Percentiles rank a stretch among this genome's conserved stretches.
These are phyloP conservation scores for Drosophila hamatofila DNA, from an alignment of 2,888 invertebrate species.

Conservation along the genomic window DNA sequence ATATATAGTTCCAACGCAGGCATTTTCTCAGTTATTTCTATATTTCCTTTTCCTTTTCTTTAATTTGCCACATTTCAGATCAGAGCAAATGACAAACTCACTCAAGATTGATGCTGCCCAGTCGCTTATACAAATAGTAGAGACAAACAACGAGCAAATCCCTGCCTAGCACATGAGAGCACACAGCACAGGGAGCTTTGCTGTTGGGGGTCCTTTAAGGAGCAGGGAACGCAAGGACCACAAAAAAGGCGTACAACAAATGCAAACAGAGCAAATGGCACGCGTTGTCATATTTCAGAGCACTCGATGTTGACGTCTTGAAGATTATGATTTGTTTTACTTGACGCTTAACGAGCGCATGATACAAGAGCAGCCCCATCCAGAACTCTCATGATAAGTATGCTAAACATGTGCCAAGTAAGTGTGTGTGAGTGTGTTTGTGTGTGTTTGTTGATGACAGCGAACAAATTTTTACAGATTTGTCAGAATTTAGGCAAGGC, in stretches of 20 bases:
- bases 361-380: slow-evolving; percentile 55
- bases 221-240: slow-evolving; percentile 27
- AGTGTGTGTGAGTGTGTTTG: slow-evolving; percentile 27
- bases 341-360: slow-evolving; percentile 78
- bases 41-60: not conserved
- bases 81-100: slow-evolving; percentile 26
- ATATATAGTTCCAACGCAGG: not conserved
- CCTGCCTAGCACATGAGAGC: slow-evolving; percentile 26
- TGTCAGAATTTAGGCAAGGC: slow-evolving; percentile 72
- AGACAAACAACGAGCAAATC: slow-evolving; percentile 45
- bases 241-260: slow-evolving; percentile 56
- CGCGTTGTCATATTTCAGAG: slow-evolving; percentile 67
- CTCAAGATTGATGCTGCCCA: slow-evolving; percentile 45
- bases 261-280: slow-evolving; percentile 76
- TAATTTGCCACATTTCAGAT: slow-evolving; percentile 18
- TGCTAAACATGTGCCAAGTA: slow-evolving; percentile 69
- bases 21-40: slow-evolving; percentile 4
- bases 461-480: slow-evolving; percentile 82
- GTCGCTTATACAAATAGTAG: slow-evolving; percentile 39
- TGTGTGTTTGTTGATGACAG: slow-evolving; percentile 60
- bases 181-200: not conserved
- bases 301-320: slow-evolving; percentile 61
- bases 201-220: not conserved
- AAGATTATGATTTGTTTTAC: slow-evolving; percentile 81
- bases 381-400: slow-evolving; percentile 47